A percentile compares a stretch with the other conserved stretches of the same genome.
Evolutionary conservation across 2,113 vertebrate genomes (phyloP).

Genomic region (Notiomystis cincta): DNA sequence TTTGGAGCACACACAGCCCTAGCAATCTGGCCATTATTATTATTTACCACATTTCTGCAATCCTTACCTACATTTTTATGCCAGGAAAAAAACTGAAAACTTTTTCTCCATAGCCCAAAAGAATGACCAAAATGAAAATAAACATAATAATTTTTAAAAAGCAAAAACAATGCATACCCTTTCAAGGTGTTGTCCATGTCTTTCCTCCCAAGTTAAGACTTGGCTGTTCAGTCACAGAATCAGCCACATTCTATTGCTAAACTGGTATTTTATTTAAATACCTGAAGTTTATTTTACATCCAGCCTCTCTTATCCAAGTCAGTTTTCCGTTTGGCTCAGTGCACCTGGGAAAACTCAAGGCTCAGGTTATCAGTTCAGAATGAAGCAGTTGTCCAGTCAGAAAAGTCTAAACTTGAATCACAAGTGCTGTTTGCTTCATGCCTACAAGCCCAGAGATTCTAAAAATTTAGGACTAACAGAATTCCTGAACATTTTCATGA

Average conservation of each 20-base stretch:
- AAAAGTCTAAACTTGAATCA: not conserved
- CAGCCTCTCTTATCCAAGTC: not conserved
- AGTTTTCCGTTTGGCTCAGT: not conserved
- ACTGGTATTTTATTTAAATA: not conserved
- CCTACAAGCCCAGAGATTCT: not conserved
- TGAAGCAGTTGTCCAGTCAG: not conserved
- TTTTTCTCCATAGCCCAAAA: not conserved
- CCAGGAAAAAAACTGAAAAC: not conserved
- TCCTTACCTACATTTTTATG: not conserved
- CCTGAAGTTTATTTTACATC: not conserved
- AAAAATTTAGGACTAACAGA: not conserved
- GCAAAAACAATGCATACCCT: not conserved
- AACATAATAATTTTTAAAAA: not conserved
- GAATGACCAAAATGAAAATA: fast-evolving
- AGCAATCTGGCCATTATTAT: not conserved
- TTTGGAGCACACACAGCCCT: not conserved
- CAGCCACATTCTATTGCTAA: not conserved
- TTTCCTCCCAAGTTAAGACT: not conserved
- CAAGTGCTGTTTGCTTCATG: not conserved
- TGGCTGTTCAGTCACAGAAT: not conserved
- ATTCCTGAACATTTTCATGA: not conserved
- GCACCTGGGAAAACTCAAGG: not conserved
- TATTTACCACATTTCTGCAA: not conserved
- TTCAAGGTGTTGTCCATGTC: not conserved
- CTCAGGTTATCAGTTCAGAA: not conserved